Evolutionary conservation across 1,140 invertebrate genomes (phyloP).

Genomic region (Ptiloglossa arizonensis): DNA sequence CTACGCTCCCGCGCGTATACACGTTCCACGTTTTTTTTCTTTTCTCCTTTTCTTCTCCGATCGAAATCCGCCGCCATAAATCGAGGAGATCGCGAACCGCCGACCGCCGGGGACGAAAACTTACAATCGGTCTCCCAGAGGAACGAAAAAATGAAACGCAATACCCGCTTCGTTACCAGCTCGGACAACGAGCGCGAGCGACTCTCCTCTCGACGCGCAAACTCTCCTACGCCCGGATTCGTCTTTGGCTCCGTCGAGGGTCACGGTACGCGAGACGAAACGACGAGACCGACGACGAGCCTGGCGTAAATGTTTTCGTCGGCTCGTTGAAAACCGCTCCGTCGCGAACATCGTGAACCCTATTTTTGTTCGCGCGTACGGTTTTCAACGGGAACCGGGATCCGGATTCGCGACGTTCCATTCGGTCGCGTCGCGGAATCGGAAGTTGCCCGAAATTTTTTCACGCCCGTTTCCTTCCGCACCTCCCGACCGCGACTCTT

Average conservation of each 20-base stretch:
- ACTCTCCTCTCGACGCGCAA: too few relatives aligned
- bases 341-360: constrained; percentile 3
- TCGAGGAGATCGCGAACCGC: constrained; percentile 64
- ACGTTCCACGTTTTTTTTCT: not conserved
- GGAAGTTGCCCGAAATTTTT: constrained; percentile 6
- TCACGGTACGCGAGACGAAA: not conserved
- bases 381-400: constrained; percentile 4
- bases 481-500: not conserved
- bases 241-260: too few relatives aligned
- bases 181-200: constrained; percentile 24
- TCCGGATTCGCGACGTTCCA: not conserved
- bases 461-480: not conserved
- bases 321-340: not conserved
- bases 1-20: not conserved
- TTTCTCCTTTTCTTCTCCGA: constrained; percentile 10
- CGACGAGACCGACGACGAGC: constrained; percentile 7
- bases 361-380: constrained; percentile 8
- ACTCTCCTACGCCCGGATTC: too few relatives aligned
- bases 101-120: constrained; percentile 59
- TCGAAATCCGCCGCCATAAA: constrained; percentile 65
- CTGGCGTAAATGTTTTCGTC: not conserved
- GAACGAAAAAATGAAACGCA: constrained; percentile 66
- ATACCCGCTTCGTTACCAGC: constrained; percentile 28
- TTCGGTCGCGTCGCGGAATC: constrained; percentile 13
- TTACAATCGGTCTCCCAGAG: constrained; percentile 44